These are phyloP conservation scores for Sinodicranocentrus sp. DNA, from an alignment of 2,888 invertebrate genomes.

Conservation along the genomic window DNA sequence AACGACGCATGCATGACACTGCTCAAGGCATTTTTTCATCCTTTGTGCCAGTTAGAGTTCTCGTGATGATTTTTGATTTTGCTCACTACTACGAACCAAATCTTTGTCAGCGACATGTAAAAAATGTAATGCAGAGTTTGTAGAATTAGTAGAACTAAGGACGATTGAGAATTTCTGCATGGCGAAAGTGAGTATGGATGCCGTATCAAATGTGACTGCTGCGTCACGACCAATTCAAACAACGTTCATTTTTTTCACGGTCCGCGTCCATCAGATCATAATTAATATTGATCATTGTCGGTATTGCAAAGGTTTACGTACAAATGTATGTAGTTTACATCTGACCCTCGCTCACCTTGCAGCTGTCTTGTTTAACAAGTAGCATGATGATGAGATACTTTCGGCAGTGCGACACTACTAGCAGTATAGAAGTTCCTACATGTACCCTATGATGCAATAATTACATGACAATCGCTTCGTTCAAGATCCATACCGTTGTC, in stretches of 20 bases:
- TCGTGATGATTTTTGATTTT: no score
- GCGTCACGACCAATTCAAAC: no score
- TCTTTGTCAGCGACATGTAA: no score
- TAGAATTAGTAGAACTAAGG: no score
- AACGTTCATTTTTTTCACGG: neutral
- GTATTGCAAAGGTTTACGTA: neutral
- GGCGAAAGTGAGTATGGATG: no score
- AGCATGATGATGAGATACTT: constrained; percentile 13
- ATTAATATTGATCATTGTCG: neutral
- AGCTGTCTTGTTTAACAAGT: constrained; percentile 29
- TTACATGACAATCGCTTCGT: neutral
- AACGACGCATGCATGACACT: constrained; percentile 17
- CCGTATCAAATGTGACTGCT: no score
- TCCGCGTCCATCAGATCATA: neutral
- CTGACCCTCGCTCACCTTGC: constrained; percentile 47
- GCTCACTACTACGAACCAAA: no score
- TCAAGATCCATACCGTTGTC: no score
- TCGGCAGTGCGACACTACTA: constrained; percentile 9
- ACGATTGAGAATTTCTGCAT: no score
- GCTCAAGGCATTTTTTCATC: constrained; percentile 40
- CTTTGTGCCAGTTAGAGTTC: no score
- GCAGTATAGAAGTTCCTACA: neutral
- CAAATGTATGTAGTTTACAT: neutral
- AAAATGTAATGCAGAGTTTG: no score
- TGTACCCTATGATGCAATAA: constrained; percentile 6